These are phyloP conservation scores for Aix galericulata DNA, from an alignment of 2,113 vertebrate species.

Conservation along the genomic window DNA sequence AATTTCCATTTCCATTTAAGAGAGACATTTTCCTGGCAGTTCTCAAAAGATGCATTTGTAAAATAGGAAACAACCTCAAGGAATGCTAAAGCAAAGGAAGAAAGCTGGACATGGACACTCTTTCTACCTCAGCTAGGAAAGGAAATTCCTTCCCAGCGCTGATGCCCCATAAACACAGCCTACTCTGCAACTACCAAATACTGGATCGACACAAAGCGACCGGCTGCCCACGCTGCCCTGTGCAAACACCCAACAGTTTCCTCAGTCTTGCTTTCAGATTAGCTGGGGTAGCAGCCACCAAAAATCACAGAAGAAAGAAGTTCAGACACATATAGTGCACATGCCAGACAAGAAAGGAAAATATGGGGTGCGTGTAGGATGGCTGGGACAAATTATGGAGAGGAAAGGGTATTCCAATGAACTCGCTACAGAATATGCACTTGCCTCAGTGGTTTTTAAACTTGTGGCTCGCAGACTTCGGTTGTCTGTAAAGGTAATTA, in stretches of 20 bases:
- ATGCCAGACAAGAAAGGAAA: background rate
- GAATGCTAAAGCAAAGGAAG: constrained; percentile 67
- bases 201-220: background rate
- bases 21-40: constrained; percentile 66
- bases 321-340: background rate
- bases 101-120: constrained; percentile 41
- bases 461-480: background rate
- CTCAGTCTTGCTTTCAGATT: background rate
- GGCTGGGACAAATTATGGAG: background rate
- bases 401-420: background rate
- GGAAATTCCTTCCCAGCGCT: constrained; percentile 56
- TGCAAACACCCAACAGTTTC: background rate
- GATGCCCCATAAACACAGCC: constrained; percentile 25
- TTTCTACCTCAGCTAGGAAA: constrained; percentile 60
- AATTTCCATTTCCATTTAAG: constrained; percentile 68
- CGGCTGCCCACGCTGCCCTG: background rate
- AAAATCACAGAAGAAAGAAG: background rate
- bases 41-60: constrained; percentile 66
- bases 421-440: background rate
- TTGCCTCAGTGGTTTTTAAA: background rate
- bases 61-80: constrained; percentile 64
- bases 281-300: background rate
- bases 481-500: background rate
- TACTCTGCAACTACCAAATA: background rate
- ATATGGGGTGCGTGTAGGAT: background rate